Conservation (phyloP, 2,797 vertebrate species). For the Garrulus glandarius region DNA sequence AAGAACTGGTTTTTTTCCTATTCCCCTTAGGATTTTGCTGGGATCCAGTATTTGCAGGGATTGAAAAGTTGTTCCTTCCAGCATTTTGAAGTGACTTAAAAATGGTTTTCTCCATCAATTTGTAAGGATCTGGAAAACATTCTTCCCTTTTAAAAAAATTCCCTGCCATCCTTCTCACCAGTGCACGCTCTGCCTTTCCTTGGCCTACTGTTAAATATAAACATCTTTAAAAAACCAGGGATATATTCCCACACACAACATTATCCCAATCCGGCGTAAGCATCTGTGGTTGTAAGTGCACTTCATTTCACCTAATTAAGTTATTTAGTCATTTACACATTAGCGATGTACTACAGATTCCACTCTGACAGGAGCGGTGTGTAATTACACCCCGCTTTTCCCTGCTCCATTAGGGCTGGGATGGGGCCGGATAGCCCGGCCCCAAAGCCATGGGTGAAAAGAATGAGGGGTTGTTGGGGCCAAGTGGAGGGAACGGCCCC, state of each 20-base stretch:
- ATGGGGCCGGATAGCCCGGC: neutral
- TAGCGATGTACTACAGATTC: constrained; percentile 67
- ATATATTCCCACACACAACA: constrained; percentile 55
- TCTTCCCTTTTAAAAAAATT: neutral
- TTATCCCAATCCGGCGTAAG: constrained; percentile 68
- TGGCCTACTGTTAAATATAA: constrained; percentile 59
- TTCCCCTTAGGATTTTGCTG: neutral
- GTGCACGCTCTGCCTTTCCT: constrained; percentile 31
- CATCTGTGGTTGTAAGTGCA: constrained; percentile 73
- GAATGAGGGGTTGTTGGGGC: constrained; percentile 55
- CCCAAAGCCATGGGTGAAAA: constrained; percentile 14
- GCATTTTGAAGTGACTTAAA: neutral
- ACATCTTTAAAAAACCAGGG: constrained; percentile 31
- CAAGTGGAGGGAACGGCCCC: constrained; percentile 64
- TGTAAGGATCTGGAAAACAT: neutral
- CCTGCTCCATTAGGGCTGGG: constrained; percentile 58
- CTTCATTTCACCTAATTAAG: constrained; percentile 79
- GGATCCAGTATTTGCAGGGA: neutral
- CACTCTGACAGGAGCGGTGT: constrained; percentile 70
- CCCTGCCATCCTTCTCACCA: neutral
- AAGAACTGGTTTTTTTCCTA: too few species aligned
- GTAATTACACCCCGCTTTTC: constrained; percentile 67
- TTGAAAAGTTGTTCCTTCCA: neutral
- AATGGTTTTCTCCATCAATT: neutral
- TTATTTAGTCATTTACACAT: constrained; percentile 81